These are phyloP conservation scores for Asbolus verrucosus DNA, from an alignment of 1,140 invertebrate genomes.

Conservation along the genomic window DNA sequence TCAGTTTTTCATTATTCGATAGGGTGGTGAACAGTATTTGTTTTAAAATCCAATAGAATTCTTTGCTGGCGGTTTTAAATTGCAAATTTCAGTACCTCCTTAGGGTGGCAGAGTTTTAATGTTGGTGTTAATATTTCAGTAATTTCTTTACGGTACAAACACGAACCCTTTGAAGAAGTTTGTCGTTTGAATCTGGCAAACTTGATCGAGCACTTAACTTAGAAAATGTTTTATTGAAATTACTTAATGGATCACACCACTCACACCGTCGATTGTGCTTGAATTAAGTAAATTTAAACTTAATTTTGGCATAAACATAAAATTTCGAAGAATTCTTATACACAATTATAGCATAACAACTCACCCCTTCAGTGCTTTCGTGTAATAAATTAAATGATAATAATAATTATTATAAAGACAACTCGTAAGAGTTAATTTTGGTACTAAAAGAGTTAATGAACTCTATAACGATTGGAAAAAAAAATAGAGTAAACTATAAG, in stretches of 20 bases:
- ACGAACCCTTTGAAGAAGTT: slow-evolving; percentile 42
- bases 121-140: slow-evolving; percentile 37
- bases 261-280: slow-evolving; percentile 30
- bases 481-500: no score
- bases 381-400: no score
- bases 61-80: slow-evolving; percentile 31
- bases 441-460: no score
- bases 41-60: slow-evolving; percentile 4
- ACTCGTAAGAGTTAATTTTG: no score
- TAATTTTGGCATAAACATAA: slow-evolving; percentile 26
- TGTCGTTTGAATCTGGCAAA: slow-evolving; percentile 26
- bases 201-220: slow-evolving; percentile 32
- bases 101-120: slow-evolving; percentile 31
- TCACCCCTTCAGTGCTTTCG: no score
- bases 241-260: slow-evolving; percentile 37
- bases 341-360: no score
- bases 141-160: slow-evolving; percentile 34
- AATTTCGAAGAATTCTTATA: slow-evolving; percentile 27
- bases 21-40: no score
- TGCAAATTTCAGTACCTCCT: slow-evolving; percentile 24
- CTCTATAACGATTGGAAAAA: no score
- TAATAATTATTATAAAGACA: no score
- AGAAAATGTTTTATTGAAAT: slow-evolving; percentile 35
- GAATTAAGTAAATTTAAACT: slow-evolving; percentile 34
- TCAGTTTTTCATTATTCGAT: no score